phyloP scores from a whole-genome alignment of 2,797 vertebrate species.

The Peromyscus attwateri region DNA sequence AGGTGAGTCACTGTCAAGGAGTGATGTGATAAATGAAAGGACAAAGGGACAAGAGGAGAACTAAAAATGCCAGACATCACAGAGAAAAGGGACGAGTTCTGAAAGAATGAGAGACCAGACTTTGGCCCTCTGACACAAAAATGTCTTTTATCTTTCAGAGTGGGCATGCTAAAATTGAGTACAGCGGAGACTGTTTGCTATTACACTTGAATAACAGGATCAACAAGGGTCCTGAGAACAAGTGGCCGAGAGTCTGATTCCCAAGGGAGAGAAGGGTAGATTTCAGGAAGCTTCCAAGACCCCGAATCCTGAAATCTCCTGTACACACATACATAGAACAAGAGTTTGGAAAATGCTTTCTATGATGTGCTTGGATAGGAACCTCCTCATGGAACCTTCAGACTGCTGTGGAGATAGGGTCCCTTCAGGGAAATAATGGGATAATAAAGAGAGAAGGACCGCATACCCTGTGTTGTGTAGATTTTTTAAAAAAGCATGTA shows the following conservation, averaged over 20 bases:
- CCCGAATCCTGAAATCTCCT: neutral
- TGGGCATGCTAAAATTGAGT: constrained; percentile 44
- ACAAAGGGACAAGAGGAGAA: constrained; percentile 64
- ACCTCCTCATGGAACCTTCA: neutral
- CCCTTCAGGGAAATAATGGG: neutral
- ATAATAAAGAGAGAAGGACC: neutral
- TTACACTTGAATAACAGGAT: neutral
- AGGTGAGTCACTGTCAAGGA: constrained; percentile 74
- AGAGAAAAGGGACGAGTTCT: neutral
- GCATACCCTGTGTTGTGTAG: neutral
- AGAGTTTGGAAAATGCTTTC: neutral
- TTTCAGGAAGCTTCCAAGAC: neutral
- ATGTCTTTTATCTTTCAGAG: constrained; percentile 71
- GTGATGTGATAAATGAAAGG: constrained; percentile 74
- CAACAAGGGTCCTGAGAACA: neutral
- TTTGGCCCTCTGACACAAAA: constrained; percentile 35
- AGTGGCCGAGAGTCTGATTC: neutral
- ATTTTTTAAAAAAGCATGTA: neutral
- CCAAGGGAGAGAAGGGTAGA: neutral
- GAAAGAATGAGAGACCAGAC: constrained; percentile 10
- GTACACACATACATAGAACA: accelerated
- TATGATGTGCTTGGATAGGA: neutral
- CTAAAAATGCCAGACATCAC: constrained; percentile 74
- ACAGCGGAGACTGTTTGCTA: neutral
- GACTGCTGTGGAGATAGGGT: neutral